Evolutionary conservation across 30 jellyfish, hydroid and myxozoan genomes (phyloP).

Genomic region (Turritopsis rubra): DNA sequence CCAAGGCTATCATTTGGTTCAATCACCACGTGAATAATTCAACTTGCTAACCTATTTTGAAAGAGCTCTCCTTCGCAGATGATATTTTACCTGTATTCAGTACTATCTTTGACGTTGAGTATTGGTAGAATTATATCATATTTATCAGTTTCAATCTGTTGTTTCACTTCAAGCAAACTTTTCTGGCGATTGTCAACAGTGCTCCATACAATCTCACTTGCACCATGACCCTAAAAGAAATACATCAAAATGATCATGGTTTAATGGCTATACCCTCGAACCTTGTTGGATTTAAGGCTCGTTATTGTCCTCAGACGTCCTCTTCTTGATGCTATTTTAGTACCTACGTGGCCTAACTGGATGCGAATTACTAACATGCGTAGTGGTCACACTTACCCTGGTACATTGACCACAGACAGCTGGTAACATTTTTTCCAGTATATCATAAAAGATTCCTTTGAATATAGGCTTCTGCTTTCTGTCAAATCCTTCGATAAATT

Average conservation of each 20-base stretch:
- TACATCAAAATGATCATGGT: background rate
- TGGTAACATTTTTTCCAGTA: conserved; percentile 18
- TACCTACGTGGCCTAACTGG: too few relatives aligned
- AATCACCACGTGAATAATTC: too few relatives aligned
- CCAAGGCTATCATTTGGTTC: too few relatives aligned
- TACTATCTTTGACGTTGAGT: background rate
- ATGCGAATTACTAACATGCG: background rate
- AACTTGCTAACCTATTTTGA: too few relatives aligned
- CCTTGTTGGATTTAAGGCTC: too few relatives aligned
- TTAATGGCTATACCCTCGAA: too few relatives aligned
- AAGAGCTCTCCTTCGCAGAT: too few relatives aligned
- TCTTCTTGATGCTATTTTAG: too few relatives aligned
- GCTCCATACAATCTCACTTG: conserved; percentile 21
- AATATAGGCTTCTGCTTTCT: conserved; percentile 22
- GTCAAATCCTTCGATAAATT: background rate
- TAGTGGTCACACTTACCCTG: background rate
- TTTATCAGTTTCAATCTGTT: background rate
- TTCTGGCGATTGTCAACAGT: conserved; percentile 13
- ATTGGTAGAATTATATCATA: conserved; percentile 22
- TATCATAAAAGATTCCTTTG: conserved; percentile 20
- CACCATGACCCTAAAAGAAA: conserved; percentile 30
- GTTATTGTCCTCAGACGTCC: too few relatives aligned
- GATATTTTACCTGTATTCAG: background rate
- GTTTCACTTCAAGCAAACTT: background rate
- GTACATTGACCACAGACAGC: conserved; percentile 33